phyloP scores from a whole-genome alignment of 2,113 vertebrate genomes.

The Gallinago paraguaiae region DNA sequence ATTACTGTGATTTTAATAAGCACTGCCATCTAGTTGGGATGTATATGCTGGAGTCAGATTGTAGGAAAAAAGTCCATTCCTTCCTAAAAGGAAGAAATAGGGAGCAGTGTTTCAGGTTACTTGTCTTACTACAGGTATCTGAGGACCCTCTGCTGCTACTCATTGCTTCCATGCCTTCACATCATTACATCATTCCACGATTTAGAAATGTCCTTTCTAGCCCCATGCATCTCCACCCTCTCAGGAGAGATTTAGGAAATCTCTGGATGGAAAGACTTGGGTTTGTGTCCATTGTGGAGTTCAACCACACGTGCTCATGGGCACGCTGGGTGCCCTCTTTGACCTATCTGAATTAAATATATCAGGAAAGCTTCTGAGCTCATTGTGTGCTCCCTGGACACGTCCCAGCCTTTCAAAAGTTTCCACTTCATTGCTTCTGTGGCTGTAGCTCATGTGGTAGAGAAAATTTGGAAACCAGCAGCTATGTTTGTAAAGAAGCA shows the following conservation, averaged over 20 bases:
- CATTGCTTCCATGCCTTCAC: background rate
- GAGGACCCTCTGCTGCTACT: background rate
- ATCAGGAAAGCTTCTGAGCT: background rate
- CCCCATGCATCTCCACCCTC: background rate
- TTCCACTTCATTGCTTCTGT: background rate
- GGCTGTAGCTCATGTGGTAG: background rate
- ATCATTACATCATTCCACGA: rapidly evolving
- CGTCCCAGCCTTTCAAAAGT: background rate
- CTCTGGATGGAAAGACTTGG: background rate
- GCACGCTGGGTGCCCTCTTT: background rate
- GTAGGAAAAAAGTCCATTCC: background rate
- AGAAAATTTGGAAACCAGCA: background rate
- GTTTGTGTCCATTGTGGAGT: background rate
- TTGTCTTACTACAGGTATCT: background rate
- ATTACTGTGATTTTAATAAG: background rate
- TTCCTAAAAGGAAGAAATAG: background rate
- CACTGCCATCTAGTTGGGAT: background rate
- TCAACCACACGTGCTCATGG: background rate
- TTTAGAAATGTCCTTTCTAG: background rate
- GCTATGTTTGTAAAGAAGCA: background rate
- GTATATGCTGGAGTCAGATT: background rate
- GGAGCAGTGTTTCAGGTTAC: background rate
- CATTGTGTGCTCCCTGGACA: background rate
- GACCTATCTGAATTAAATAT: background rate
- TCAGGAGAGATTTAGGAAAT: background rate